A percentile compares a stretch with the other conserved stretches of the same genome.
phyloP scores from a whole-genome alignment of 2,888 invertebrate genomes.

The Epinotia brunnichana region DNA sequence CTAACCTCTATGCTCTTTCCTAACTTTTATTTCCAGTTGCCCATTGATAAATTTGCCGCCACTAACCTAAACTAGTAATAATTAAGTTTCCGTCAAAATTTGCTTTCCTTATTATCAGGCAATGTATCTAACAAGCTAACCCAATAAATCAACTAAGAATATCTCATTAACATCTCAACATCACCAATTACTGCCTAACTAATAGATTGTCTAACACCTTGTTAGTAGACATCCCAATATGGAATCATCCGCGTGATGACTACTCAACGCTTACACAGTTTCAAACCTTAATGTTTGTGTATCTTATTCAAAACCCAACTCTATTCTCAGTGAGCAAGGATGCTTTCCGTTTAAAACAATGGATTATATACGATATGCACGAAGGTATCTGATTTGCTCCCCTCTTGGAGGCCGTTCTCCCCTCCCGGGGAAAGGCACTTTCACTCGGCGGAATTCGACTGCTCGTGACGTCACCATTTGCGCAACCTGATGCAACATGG shows the following conservation, averaged over 20 bases:
- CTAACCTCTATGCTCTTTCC: too few relatives aligned
- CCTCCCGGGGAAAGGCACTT: constrained; percentile 78
- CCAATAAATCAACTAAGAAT: constrained; percentile 10
- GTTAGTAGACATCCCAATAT: constrained; percentile 21
- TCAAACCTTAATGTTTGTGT: not conserved
- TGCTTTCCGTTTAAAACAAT: not conserved
- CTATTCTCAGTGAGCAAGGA: not conserved
- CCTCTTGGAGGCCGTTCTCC: constrained; percentile 53
- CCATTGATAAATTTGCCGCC: too few relatives aligned
- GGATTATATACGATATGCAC: not conserved
- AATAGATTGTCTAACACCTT: constrained; percentile 24
- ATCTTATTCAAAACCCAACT: not conserved
- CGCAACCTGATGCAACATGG: constrained; percentile 77
- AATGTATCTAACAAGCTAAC: not conserved
- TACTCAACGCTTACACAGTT: constrained; percentile 16
- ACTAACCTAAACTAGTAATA: too few relatives aligned
- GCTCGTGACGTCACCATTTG: constrained; percentile 74
- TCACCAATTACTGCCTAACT: constrained; percentile 12
- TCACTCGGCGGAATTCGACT: constrained; percentile 77
- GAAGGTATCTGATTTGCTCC: constrained; percentile 22
- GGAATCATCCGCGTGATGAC: constrained; percentile 4
- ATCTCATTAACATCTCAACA: constrained; percentile 14
- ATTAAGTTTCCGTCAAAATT: not conserved
- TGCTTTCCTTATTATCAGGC: not conserved
- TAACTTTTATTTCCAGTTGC: too few relatives aligned